Evolutionary conservation across 2,888 invertebrate genomes (phyloP).

Genomic region (Drosophila greeni): DNA sequence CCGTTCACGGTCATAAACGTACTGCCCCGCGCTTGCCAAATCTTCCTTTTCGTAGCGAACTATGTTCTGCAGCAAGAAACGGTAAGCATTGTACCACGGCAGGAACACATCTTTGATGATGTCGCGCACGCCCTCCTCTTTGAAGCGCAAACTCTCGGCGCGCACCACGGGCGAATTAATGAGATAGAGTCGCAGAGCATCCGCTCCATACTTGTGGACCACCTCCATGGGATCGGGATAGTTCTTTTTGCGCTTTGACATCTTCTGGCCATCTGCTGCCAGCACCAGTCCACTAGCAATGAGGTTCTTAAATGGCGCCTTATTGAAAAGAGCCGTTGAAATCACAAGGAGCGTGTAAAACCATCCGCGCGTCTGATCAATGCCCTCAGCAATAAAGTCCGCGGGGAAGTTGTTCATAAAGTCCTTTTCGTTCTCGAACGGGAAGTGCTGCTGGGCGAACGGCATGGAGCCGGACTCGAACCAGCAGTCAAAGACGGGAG

Average conservation of each 20-base stretch:
- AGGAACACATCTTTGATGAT: slow-evolving; percentile 98
- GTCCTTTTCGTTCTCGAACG: slow-evolving; percentile 93
- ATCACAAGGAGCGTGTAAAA: slow-evolving; percentile 99
- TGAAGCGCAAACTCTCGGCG: slow-evolving; percentile 96
- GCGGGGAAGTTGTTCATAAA: slow-evolving; percentile 97
- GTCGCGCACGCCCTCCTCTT: slow-evolving; percentile 97
- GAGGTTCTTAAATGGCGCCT: slow-evolving; percentile 98
- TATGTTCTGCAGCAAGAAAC: slow-evolving; percentile 96
- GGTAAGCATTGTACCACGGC: slow-evolving; percentile 96
- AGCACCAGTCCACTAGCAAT: slow-evolving; percentile 97
- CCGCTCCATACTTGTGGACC: slow-evolving; percentile 95
- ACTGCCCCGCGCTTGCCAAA: slow-evolving; percentile 77
- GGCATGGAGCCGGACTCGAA: slow-evolving; percentile 99
- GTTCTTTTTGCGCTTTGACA: slow-evolving; percentile 99
- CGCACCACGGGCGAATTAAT: slow-evolving; percentile 99
- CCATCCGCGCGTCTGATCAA: slow-evolving; percentile 99
- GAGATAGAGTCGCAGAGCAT: slow-evolving; percentile 95
- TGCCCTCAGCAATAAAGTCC: slow-evolving; percentile 99
- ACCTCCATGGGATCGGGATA: slow-evolving; percentile 98
- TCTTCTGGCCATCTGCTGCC: slow-evolving; percentile 98
- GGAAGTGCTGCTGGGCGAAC: slow-evolving; percentile 97
- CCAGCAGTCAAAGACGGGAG: slow-evolving; percentile 99
- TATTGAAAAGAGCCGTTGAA: slow-evolving; percentile 96
- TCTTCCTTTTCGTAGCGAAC: slow-evolving; percentile 88
- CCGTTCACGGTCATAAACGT: slow-evolving; percentile 81